Evolutionary conservation across 1,140 invertebrate genomes (phyloP).

Genomic region (Atta texana): DNA sequence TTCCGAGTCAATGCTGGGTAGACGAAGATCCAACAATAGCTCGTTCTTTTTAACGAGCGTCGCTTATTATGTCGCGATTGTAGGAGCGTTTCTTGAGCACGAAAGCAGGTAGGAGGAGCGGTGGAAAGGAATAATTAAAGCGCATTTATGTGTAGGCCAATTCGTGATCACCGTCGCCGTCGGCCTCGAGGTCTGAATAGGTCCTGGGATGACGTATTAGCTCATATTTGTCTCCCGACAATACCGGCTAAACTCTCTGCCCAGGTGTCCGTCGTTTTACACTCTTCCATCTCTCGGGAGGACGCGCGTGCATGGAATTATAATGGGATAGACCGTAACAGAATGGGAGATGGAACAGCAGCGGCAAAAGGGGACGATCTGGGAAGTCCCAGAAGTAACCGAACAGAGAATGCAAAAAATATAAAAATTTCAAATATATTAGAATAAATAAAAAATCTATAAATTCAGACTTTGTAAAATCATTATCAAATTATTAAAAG

Average conservation of each 20-base stretch:
- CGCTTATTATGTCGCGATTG: slow-evolving; percentile 61
- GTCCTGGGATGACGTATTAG: slow-evolving; percentile 84
- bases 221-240: slow-evolving; percentile 85
- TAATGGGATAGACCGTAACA: slow-evolving; percentile 78
- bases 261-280: slow-evolving; percentile 82
- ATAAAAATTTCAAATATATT: not conserved
- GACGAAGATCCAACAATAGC: slow-evolving; percentile 53
- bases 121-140: slow-evolving; percentile 82
- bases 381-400: slow-evolving; percentile 64
- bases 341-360: slow-evolving; percentile 55
- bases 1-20: slow-evolving; percentile 45
- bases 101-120: slow-evolving; percentile 29
- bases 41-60: slow-evolving; percentile 61
- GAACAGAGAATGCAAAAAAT: slow-evolving; percentile 36
- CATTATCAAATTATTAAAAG: not conserved
- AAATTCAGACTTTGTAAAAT: not conserved
- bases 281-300: slow-evolving; percentile 79
- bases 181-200: slow-evolving; percentile 78
- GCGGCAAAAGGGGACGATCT: slow-evolving; percentile 53
- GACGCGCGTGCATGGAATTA: slow-evolving; percentile 76
- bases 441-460: not conserved
- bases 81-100: slow-evolving; percentile 44
- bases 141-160: slow-evolving; percentile 83
- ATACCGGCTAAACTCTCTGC: slow-evolving; percentile 82
- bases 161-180: slow-evolving; percentile 83